These are phyloP conservation scores for Pterocles orientalis DNA, from an alignment of 2,113 vertebrate genomes.

Conservation along the genomic window DNA sequence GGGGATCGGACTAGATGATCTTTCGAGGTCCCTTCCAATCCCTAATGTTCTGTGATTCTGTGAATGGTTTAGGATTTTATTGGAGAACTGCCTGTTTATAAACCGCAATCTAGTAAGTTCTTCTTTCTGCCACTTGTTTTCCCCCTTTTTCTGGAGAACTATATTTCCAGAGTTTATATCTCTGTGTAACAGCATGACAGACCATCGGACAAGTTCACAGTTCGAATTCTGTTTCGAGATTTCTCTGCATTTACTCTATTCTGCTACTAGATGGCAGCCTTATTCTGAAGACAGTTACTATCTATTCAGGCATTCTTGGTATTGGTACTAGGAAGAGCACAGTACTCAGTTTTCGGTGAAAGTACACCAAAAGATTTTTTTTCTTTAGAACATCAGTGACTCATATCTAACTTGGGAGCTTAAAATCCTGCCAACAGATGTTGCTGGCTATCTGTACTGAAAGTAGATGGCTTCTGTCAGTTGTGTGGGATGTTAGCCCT, in stretches of 20 bases:
- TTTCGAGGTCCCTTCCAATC: no score
- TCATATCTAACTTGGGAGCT: neutral
- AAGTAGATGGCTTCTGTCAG: neutral
- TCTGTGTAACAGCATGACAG: neutral
- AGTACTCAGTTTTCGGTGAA: neutral
- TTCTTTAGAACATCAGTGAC: neutral
- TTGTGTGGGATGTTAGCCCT: neutral
- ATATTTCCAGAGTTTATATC: neutral
- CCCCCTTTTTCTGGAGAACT: neutral
- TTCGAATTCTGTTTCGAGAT: neutral
- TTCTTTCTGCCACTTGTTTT: neutral
- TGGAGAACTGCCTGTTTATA: neutral
- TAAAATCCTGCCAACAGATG: neutral
- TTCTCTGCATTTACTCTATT: neutral
- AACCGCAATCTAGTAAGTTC: neutral
- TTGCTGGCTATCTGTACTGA: neutral
- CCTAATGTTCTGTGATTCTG: no score
- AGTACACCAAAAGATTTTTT: neutral
- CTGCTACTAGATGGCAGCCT: slow-evolving; percentile 49
- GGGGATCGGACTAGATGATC: no score
- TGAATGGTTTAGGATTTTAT: neutral
- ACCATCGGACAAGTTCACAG: neutral
- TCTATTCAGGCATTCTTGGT: neutral
- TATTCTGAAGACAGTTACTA: neutral
- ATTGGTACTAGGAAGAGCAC: neutral